These are phyloP conservation scores for Cinara cedri DNA, from an alignment of 2,888 invertebrate species.

Conservation along the genomic window DNA sequence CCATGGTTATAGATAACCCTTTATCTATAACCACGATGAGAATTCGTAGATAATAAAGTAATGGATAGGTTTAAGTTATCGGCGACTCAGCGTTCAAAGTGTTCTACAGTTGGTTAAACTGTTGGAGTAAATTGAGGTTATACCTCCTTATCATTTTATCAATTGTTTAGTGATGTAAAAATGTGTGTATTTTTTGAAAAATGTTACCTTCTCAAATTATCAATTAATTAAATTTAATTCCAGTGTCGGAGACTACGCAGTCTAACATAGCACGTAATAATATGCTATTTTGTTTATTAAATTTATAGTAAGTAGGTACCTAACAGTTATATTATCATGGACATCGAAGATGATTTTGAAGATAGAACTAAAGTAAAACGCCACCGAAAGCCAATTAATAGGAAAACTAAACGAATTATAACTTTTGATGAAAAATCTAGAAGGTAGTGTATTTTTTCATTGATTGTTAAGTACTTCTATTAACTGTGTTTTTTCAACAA, in stretches of 20 bases:
- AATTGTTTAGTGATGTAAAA: background rate
- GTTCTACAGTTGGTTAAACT: background rate
- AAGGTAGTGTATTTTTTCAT: constrained; percentile 64
- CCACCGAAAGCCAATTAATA: constrained; percentile 64
- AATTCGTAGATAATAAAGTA: no score
- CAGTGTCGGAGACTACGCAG: background rate
- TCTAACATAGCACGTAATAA: background rate
- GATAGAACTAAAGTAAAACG: constrained; percentile 58
- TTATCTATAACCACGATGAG: no score
- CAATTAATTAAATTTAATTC: background rate
- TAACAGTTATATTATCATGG: background rate
- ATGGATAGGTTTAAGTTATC: no score
- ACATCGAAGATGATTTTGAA: constrained; percentile 41
- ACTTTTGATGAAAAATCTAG: constrained; percentile 70
- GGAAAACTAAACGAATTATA: constrained; percentile 65
- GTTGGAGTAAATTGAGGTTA: constrained; percentile 11
- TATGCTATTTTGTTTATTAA: no score
- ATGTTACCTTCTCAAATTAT: no score
- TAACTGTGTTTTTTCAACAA: no score
- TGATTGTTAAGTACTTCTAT: no score
- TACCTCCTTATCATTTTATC: constrained; percentile 27
- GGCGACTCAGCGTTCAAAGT: no score
- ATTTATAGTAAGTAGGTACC: no score
- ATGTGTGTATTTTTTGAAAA: background rate
- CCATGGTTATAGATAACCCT: no score